Conservation (phyloP, 1,140 invertebrate genomes). For the Aphidius gifuensis region DNA sequence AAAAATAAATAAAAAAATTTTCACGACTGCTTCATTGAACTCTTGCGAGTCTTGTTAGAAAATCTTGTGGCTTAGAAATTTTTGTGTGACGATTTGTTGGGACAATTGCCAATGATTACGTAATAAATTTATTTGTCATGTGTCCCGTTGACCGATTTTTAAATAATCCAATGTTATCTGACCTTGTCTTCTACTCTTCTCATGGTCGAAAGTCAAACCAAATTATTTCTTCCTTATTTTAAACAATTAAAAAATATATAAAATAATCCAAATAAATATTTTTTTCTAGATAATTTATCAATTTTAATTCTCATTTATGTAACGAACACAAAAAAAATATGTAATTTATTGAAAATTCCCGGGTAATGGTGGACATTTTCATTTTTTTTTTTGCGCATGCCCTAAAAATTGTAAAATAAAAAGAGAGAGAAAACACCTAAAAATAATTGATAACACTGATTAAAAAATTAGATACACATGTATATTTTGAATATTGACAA, state of each 20-base stretch:
- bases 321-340: background rate
- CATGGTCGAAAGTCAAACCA: slow-evolving; percentile 26
- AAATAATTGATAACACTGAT: too few relatives aligned
- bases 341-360: background rate
- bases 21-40: slow-evolving; percentile 51
- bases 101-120: slow-evolving; percentile 4
- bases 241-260: background rate
- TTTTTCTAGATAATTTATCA: background rate
- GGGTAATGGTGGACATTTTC: background rate
- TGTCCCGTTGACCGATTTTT: slow-evolving; percentile 47
- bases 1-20: too few relatives aligned
- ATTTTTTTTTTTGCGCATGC: too few relatives aligned
- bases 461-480: too few relatives aligned
- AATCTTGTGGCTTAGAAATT: slow-evolving; percentile 40
- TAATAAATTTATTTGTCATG: slow-evolving; percentile 7
- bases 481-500: too few relatives aligned
- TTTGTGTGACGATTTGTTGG: background rate
- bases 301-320: background rate
- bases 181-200: slow-evolving; percentile 51
- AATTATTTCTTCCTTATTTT: slow-evolving; percentile 19
- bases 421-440: too few relatives aligned
- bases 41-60: slow-evolving; percentile 46
- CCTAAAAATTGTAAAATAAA: too few relatives aligned
- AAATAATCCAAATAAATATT: background rate
- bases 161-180: slow-evolving; percentile 33